Conservation (phyloP, 37 sponge, comb jelly and placozoan genomes). For the Ianthella basta region DNA sequence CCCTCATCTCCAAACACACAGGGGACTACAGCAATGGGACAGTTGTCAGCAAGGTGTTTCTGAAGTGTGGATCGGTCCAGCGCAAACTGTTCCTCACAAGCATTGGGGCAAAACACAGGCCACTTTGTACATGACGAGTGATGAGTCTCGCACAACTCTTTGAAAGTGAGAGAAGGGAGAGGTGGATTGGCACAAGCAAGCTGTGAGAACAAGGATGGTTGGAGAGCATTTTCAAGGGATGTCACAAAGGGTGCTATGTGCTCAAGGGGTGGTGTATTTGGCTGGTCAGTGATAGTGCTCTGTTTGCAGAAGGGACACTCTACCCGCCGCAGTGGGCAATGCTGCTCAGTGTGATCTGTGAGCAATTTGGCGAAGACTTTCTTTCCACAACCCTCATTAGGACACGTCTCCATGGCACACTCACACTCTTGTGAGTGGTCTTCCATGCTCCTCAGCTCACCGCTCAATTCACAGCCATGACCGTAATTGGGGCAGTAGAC, state of each 20-base stretch:
- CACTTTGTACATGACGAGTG: not conserved
- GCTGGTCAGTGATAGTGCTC: not conserved
- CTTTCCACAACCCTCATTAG: not conserved
- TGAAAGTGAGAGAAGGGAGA: not conserved
- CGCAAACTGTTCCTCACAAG: not conserved
- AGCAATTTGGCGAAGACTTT: not conserved
- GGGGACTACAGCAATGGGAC: not conserved
- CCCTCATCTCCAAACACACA: not conserved
- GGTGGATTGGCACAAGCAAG: too few relatives aligned
- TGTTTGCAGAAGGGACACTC: not conserved
- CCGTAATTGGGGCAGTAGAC: not conserved
- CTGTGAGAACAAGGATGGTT: too few relatives aligned
- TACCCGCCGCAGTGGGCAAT: not conserved
- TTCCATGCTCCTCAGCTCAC: not conserved
- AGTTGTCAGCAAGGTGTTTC: not conserved
- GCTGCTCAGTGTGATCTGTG: not conserved
- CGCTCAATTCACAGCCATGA: not conserved
- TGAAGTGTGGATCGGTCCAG: not conserved
- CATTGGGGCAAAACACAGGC: not conserved
- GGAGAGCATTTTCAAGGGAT: too few relatives aligned
- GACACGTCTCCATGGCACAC: not conserved
- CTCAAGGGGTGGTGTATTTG: too few relatives aligned
- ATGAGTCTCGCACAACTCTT: not conserved
- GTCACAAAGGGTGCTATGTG: too few relatives aligned
- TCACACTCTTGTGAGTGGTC: not conserved